Base-by-base conservation (phyloP, 1,140 invertebrate genomes). In the Lepidurus couesii region DNA sequence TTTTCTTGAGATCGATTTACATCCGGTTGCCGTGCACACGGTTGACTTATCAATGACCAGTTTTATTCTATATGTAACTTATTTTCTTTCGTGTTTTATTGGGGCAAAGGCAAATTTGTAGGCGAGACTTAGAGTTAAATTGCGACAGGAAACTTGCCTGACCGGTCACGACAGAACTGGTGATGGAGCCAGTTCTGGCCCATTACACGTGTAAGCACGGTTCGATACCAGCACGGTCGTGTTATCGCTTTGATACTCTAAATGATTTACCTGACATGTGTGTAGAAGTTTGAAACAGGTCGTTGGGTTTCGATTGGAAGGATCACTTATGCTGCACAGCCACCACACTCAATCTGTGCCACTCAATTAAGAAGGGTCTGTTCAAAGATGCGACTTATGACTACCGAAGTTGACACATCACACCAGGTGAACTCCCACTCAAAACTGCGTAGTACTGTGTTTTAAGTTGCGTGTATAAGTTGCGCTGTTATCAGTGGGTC, bases 301-400 rank as follows among this genome's bases (percentile, higher is more conserved):
- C 16, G 9, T 16, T 21, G n/a, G 13, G 8, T 21, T 65, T 13
- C 16, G 45, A 47, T 47, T 6, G 21, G 13, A 16, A 13, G 21
- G 16, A 1, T 9, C 16, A 16, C 21, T 13, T 7, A n/a, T 9
- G 21, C 21, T 65, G 13, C 53, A 65, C 53, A 65, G 16, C 53
- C 6, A 21, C 16, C 53, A n/a, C 13, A 16, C 13, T 65, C 53
- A 65, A 21, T 21, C 16, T 13, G 53, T 65, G 53, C 53, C n/a
- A 21, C 16, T 65, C 53, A n/a, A 7, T 65, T 65, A 7, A 21
- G 21, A n/a, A 65, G 21, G 53, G 53, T 65, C 53, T 65, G 53
- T 65, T 13, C 53, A 21, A 65, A 65, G 53, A n/a, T 65, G 53
- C 9, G 13, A 65, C 53, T 65, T 65, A 65, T 65, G 53, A 65